phyloP scores from a whole-genome alignment of 2,113 vertebrate genomes.

The Passer montanus region DNA sequence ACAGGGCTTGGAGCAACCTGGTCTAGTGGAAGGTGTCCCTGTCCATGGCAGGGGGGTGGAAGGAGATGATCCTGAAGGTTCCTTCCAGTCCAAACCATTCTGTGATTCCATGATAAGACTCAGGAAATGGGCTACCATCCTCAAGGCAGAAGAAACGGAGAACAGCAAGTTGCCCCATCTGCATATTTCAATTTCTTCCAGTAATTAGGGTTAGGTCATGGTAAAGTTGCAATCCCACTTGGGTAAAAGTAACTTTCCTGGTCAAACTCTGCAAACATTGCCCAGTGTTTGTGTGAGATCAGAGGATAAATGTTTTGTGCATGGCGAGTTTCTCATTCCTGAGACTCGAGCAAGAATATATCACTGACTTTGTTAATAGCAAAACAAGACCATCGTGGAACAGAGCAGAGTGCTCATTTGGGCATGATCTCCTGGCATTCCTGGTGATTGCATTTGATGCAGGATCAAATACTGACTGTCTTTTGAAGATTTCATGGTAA shows the following conservation, averaged over 20 bases:
- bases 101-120: not conserved
- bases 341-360: not conserved
- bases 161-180: not conserved
- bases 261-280: not conserved
- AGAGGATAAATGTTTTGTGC: not conserved
- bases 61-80: not conserved
- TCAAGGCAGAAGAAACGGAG: not conserved
- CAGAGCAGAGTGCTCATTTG: not conserved
- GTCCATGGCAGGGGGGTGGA: not conserved
- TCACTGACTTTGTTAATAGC: not conserved
- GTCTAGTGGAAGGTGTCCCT: not conserved
- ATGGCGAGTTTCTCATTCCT: not conserved
- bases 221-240: not conserved
- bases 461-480: not conserved
- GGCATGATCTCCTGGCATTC: not conserved
- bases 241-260: not conserved
- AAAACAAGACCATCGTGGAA: not conserved
- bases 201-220: not conserved
- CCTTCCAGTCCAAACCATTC: not conserved
- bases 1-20: rapidly evolving
- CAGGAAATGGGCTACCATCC: not conserved
- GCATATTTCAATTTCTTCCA: not conserved
- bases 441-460: not conserved
- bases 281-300: not conserved
- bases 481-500: not conserved